A percentile compares a stretch with the other conserved stretches of the same genome.
Conservation (phyloP, 2,113 vertebrate species). For the Rhagologus leucostigma region DNA sequence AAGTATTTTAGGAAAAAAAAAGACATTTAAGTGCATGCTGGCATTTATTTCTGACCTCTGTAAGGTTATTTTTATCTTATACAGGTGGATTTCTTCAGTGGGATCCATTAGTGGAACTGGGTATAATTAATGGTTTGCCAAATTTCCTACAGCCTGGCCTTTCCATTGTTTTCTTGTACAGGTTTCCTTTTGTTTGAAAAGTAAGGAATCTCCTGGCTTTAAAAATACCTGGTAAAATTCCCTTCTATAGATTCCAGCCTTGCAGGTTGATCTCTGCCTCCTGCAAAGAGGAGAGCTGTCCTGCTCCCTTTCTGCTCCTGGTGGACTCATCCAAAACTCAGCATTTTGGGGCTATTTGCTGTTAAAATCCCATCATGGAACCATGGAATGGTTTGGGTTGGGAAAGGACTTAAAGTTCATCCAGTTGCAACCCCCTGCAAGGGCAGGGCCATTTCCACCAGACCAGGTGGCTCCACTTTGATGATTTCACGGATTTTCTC, state of each 20-base stretch:
- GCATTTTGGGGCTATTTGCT: background rate
- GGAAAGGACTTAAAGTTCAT: background rate
- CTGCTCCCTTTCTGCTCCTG: background rate
- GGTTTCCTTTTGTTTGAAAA: background rate
- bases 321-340: no score
- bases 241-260: background rate
- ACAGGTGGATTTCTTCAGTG: background rate
- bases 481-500: background rate
- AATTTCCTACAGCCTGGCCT: background rate
- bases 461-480: background rate
- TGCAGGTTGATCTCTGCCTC: background rate
- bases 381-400: background rate
- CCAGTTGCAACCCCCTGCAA: background rate
- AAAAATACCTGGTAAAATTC: background rate
- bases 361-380: background rate
- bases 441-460: background rate
- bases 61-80: background rate
- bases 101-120: background rate
- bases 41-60: background rate
- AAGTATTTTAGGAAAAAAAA: background rate
- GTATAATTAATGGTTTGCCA: background rate
- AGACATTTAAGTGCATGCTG: background rate
- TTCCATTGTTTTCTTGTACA: background rate
- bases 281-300: background rate
- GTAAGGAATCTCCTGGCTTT: background rate